Conservation (phyloP, 2,113 vertebrate genomes). For the Arothron firmamentum region DNA sequence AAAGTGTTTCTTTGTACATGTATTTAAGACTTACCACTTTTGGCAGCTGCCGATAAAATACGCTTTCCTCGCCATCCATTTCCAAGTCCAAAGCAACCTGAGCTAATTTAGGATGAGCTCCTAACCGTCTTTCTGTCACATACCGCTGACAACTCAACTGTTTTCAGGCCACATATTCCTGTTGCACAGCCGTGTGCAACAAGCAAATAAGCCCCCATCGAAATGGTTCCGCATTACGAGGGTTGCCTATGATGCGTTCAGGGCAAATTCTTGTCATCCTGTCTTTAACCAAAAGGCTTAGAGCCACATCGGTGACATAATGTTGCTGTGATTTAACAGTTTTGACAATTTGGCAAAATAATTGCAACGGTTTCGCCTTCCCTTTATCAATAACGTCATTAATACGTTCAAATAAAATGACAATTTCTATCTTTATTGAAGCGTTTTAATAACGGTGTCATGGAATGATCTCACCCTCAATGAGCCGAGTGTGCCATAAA, state of each 20-base stretch:
- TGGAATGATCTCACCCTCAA: constrained; percentile 6
- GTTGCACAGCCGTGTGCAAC: constrained; percentile 50
- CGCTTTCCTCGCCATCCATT: constrained; percentile 60
- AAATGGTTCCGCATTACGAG: constrained; percentile 32
- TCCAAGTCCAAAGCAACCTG: background rate
- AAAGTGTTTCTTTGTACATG: background rate
- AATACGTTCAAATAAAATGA: no score
- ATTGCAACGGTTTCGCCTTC: background rate
- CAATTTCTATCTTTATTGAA: no score
- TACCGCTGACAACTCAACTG: constrained; percentile 12
- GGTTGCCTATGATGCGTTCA: no score
- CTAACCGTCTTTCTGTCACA: background rate
- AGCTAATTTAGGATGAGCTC: background rate
- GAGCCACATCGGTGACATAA: no score
- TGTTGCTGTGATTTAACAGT: no score
- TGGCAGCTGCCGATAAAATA: constrained; percentile 70
- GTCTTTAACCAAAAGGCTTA: no score
- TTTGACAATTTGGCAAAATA: background rate
- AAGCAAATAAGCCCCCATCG: constrained; percentile 9
- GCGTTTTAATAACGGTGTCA: no score
- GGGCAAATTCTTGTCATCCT: no score
- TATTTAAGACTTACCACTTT: constrained; percentile 69
- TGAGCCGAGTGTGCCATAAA: constrained; percentile 1
- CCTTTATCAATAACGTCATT: no score
- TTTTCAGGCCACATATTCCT: constrained; percentile 58